Evolutionary conservation across 1,140 invertebrate species (phyloP).

Genomic region (Formica selysi): DNA sequence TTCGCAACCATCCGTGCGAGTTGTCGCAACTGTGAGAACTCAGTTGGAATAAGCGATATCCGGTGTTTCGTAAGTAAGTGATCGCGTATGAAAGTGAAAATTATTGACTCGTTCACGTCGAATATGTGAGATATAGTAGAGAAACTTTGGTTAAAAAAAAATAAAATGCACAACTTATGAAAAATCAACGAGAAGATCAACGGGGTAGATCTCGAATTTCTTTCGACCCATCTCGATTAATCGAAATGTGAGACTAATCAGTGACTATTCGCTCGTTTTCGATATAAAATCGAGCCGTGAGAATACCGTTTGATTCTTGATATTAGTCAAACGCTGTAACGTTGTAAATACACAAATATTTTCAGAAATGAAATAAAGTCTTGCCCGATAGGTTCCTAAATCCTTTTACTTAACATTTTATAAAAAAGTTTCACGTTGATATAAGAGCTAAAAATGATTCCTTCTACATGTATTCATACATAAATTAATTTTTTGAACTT

Average conservation of each 20-base stretch:
- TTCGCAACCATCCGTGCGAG: neutral
- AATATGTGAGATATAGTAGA: neutral
- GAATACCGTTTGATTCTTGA: conserved; percentile 32
- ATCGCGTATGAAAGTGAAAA: conserved; percentile 29
- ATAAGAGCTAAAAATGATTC: neutral
- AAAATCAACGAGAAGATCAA: neutral
- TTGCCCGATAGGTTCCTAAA: conserved; percentile 81
- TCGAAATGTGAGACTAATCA: conserved; percentile 17
- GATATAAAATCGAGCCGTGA: conserved; percentile 25
- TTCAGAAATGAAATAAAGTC: conserved; percentile 85
- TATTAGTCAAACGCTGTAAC: conserved; percentile 77
- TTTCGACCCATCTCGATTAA: neutral
- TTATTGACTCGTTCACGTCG: conserved; percentile 1
- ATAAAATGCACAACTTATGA: conserved; percentile 12
- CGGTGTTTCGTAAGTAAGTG: conserved; percentile 8
- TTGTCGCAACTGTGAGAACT: conserved; percentile 1
- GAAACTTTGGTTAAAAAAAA: neutral
- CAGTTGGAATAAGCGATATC: neutral
- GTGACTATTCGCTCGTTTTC: neutral
- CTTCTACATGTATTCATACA: neutral
- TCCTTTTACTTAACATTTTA: conserved; percentile 36
- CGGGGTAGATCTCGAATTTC: neutral
- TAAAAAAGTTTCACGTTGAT: neutral
- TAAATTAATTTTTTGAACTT: conserved; percentile 15
- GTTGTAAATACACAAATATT: conserved; percentile 86